Base-by-base conservation (phyloP, 2,888 invertebrate species). In the Nemurella pictetii region DNA sequence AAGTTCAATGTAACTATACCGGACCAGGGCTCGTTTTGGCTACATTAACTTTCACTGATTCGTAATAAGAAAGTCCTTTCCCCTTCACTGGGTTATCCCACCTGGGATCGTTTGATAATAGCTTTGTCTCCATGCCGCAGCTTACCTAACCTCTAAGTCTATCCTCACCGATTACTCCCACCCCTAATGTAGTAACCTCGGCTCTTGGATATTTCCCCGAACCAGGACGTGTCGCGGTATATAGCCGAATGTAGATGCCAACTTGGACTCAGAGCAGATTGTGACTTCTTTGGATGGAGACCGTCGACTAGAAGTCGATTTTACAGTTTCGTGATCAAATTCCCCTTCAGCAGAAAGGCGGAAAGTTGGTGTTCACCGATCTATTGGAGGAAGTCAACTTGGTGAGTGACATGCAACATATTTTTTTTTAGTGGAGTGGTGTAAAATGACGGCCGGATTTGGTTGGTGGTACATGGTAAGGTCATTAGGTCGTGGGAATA, bases 31-130 rank as follows among this genome's bases (percentile, higher is more conserved):
- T 28, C 27, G 82, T 26, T 81, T 81, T 81, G 30, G 80, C n/a
- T 81, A 15, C n/a, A 26, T 35, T 36, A 26, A 82, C 82, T 82
- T 82, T 82, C 82, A 72, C 82, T 72, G 20, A 20, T 82, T 72
- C 82, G 82, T 82, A 82, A 82, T 82, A 82, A 82, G 82, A 82
- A 82, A 82, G 82, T 29, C 15, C 36, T 82, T 82, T 82, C 82
- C 72, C 82, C 82, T 28, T 82, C 72, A 72, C 20, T 55, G 82
- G 82, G 82, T 82, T 27, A 72, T 82, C 28, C 82, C 82, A 78
- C 35, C 35, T 15, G 7, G 26, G 5, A 35, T 12, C n/a, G 15
- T 82, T 82, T 26, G 27, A 82, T 72, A 82, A 82, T 72, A 26
- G 27, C 36, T 26, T 25, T 30, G 80, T 32, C 80, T 80, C n/a